Conservation (phyloP, 1,140 invertebrate genomes). For the Ostrea edulis region DNA sequence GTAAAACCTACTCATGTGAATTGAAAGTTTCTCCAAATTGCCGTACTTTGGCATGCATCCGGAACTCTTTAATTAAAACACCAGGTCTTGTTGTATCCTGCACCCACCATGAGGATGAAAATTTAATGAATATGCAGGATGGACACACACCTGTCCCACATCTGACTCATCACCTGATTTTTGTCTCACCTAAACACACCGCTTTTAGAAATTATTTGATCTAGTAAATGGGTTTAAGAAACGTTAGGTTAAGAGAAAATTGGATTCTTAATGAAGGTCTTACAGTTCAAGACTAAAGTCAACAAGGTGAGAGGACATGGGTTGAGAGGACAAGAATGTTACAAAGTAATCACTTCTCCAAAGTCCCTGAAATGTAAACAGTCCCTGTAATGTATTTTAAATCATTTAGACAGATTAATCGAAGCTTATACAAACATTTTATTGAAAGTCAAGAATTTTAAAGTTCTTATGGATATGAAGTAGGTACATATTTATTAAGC, state of each 20-base stretch:
- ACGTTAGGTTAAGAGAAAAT: neutral
- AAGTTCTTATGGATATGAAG: neutral
- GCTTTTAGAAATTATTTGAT: slow-evolving; percentile 1
- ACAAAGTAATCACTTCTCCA: slow-evolving; percentile 17
- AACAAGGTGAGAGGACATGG: neutral
- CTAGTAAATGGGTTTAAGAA: slow-evolving; percentile 22
- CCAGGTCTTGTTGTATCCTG: neutral
- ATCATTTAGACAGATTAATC: slow-evolving; percentile 33
- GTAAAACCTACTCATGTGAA: slow-evolving; percentile 16
- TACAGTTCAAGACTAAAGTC: neutral
- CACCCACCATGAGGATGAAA: neutral
- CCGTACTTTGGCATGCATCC: neutral
- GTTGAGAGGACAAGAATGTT: neutral
- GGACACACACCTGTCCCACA: slow-evolving; percentile 2
- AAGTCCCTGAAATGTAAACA: slow-evolving; percentile 4
- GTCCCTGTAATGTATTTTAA: neutral
- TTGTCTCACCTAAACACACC: neutral
- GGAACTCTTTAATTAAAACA: neutral
- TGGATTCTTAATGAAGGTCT: slow-evolving; percentile 26
- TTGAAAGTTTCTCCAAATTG: neutral
- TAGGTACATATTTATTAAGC: neutral
- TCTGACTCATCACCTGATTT: neutral
- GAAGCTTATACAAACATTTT: neutral
- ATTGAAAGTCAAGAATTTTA: slow-evolving; percentile 9
- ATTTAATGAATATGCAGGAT: neutral